Conservation (phyloP, 2,797 vertebrate genomes). For the Melopsittacus undulatus region DNA sequence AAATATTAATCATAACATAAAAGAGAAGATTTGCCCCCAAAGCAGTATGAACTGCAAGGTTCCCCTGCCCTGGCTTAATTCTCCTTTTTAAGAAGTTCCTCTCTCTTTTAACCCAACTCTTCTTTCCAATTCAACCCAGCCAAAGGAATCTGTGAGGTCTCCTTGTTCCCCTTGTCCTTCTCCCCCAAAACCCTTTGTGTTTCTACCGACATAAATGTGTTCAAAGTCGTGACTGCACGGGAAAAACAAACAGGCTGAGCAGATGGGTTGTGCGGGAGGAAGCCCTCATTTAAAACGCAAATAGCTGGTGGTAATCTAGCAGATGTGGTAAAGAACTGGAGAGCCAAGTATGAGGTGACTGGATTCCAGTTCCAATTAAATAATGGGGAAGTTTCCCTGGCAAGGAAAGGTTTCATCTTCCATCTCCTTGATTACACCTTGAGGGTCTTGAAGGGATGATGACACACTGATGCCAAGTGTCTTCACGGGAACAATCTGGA, state of each 20-base stretch:
- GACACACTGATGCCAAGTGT: background rate
- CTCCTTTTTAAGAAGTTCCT: background rate
- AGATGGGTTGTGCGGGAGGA: constrained; percentile 71
- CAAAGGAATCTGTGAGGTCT: background rate
- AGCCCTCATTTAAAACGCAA: constrained; percentile 65
- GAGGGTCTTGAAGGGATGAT: background rate
- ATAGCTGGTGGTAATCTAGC: constrained; percentile 63
- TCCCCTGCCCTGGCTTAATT: background rate
- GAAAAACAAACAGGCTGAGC: constrained; percentile 70
- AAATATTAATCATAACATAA: background rate
- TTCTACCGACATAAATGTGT: background rate
- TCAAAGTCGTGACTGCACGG: constrained; percentile 71
- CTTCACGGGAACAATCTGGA: background rate
- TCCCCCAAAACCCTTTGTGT: background rate
- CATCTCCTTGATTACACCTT: constrained; percentile 27
- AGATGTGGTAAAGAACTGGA: constrained; percentile 52
- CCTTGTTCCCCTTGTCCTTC: background rate
- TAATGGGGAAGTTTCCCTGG: background rate
- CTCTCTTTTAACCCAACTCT: background rate
- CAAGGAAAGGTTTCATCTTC: background rate
- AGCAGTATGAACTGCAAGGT: background rate
- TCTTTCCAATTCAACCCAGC: background rate
- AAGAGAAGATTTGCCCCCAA: background rate
- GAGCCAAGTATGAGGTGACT: background rate
- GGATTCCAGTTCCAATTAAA: constrained; percentile 25